Base-by-base conservation (phyloP, 2,797 vertebrate species). In the Dendrocincla tyrannina region DNA sequence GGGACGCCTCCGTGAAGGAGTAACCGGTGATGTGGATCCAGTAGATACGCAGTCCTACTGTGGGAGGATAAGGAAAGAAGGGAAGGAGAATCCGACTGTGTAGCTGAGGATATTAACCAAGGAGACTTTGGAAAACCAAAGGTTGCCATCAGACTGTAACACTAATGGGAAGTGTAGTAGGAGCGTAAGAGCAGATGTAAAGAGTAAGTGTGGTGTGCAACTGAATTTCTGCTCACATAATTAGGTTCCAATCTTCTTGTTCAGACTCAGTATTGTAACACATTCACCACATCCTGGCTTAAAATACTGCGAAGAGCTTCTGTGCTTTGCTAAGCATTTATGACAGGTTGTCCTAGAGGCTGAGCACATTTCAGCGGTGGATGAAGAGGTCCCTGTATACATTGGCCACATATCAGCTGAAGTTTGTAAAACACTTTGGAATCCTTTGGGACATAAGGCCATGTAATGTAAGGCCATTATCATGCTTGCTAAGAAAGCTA, bases 401-500 rank as follows among this genome's bases (percentile, higher is more conserved):
- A 5, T 28, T 96, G 93, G 92, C 89, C 49, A 33, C 0, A 1
- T 46, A 56, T 73, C 76, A 79, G 32, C 70, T 75, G 60, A 62
- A 91, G 58, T 92, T 68, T 92, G 91, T 77, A 86, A 78, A 96
- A 75, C 0, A 1, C 58, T 94, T 85, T 62, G 72, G 49, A 94
- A 95, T 83, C 86, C 72, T 85, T 52, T 91, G 81, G 89, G 78
- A 64, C 53, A 25, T 67, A 73, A 88, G 78, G 63, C 78, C 85
- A 32, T 17, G 13, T 64, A 94, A 86, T 69, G 73, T 76, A 46
- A 91, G 87, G 73, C 69, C 82, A 84, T 95, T 95, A 92, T 94
- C 89, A 90, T 93, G 85, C 91, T 95, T 95, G 67, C 85, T 93
- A 91, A 88, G 88, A 91, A 95, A 93, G n/a, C 76, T 79, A 39